These are phyloP conservation scores for Fistularia tabacaria DNA, from an alignment of 2,797 vertebrate genomes.

Conservation along the genomic window DNA sequence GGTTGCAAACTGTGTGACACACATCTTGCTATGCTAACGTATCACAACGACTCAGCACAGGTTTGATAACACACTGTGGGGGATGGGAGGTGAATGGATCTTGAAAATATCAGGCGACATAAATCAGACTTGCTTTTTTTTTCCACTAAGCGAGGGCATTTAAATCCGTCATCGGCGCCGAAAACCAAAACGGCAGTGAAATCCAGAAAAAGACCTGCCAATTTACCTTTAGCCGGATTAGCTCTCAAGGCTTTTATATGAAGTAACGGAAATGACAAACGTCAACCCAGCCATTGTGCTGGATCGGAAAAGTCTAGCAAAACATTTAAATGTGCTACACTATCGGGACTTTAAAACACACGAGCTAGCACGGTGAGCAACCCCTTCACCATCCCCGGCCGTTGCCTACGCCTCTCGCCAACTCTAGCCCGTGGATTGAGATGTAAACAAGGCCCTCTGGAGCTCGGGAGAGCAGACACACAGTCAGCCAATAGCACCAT, in stretches of 20 bases:
- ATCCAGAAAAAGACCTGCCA: slow-evolving; percentile 17
- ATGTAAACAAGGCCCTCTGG: slow-evolving; percentile 82
- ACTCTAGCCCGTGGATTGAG: slow-evolving; percentile 66
- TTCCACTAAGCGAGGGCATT: not conserved
- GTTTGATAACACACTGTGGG: slow-evolving; percentile 36
- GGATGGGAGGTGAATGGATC: not conserved
- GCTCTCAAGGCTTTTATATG: slow-evolving; percentile 39
- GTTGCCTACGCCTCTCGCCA: slow-evolving; percentile 42
- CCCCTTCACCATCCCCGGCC: slow-evolving; percentile 8
- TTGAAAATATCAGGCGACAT: not conserved
- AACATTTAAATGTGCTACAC: not conserved
- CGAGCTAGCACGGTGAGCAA: slow-evolving; percentile 10
- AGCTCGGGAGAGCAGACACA: slow-evolving; percentile 21
- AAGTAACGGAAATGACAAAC: slow-evolving; percentile 16
- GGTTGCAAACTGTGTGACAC: slow-evolving; percentile 67
- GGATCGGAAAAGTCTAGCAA: not conserved
- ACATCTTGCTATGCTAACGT: slow-evolving; percentile 64
- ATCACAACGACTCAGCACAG: slow-evolving; percentile 54
- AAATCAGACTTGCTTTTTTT: not conserved
- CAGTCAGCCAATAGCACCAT: slow-evolving; percentile 3
- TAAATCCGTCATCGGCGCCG: not conserved
- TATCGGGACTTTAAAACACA: not conserved
- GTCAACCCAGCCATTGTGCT: not conserved
- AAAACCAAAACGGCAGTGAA: not conserved
- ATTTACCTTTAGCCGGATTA: slow-evolving; percentile 55